Evolutionary conservation across 2,888 invertebrate species (phyloP), one percentile per base, ranked within the genome.

Genomic region (Achlya flavicornis): DNA sequence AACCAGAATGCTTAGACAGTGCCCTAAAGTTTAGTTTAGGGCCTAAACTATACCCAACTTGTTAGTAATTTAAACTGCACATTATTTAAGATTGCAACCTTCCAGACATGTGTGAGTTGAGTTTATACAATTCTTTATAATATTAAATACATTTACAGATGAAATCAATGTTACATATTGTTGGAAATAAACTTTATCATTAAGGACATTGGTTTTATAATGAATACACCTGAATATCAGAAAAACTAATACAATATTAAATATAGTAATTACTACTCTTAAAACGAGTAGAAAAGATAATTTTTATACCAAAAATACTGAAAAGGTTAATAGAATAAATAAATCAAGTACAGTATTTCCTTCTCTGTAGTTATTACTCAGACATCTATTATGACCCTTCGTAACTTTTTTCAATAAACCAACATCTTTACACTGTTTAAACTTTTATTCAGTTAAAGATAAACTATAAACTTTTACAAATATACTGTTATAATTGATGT

Each of bases 111-210:
- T 53, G 19, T 53, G 46, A 46, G 62, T 64, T 66, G 64, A 66
- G 66, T 78, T 79, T 82, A 72, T 79, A 83, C 73, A 74, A 68
- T 68, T 74, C 66, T 78, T 77, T 79, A 69, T 67, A 10, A 66
- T 71, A 72, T 73, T 67, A 72, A 70, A 64, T 71, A 66, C 69
- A 66, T 74, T 78, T 70, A 74, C 72, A 75, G 76, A 73, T 67
- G 70, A 71, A 76, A 70, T 78, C 69, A 80, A 84, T 85, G 83
- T 88, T 87, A 85, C 73, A 78, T 79, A 77, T 87, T 90, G 89
- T 89, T 90, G 80, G 79, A 85, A 90, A 89, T 89, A 87, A 89
- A 88, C 77, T 65, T 79, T 71, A 75, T 77, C 74, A 70, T 63
- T 66, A 78, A 66, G 35, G 14, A 58, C 7, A 62, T 62, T 66